These are phyloP conservation scores for Cheilosia scutellata DNA, from an alignment of 2,888 invertebrate species.

Conservation along the genomic window DNA sequence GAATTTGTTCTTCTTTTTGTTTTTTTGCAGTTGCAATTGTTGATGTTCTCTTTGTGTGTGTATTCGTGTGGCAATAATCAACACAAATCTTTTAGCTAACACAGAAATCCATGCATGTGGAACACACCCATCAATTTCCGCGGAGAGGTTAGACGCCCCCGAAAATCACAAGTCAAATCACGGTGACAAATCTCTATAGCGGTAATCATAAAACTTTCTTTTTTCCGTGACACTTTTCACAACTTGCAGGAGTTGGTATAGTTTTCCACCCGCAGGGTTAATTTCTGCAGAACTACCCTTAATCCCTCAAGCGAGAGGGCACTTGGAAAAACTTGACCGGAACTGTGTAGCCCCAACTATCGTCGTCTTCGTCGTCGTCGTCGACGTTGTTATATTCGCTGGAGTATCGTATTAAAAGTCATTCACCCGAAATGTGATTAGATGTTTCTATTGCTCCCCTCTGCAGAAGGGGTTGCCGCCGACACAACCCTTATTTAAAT, in stretches of 20 bases:
- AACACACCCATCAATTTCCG: constrained; percentile 77
- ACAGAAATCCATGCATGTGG: constrained; percentile 82
- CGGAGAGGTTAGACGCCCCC: constrained; percentile 6
- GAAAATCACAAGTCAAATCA: constrained; percentile 51
- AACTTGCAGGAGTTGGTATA: constrained; percentile 72
- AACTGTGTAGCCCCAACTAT: constrained; percentile 50
- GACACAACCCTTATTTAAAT: constrained; percentile 53
- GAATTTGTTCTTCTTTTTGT: constrained; percentile 11
- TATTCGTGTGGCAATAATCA: constrained; percentile 57
- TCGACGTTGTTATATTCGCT: not conserved
- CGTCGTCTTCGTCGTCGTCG: not conserved
- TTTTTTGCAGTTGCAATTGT: constrained; percentile 56
- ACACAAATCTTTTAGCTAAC: constrained; percentile 79
- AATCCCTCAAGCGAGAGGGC: not conserved
- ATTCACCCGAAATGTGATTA: constrained; percentile 68
- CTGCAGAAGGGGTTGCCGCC: not conserved
- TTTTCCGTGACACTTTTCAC: constrained; percentile 75
- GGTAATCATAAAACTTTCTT: constrained; percentile 63
- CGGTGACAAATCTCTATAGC: constrained; percentile 49
- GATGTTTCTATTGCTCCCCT: constrained; percentile 44
- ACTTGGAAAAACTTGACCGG: constrained; percentile 66
- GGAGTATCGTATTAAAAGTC: constrained; percentile 48
- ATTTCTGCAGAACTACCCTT: constrained; percentile 19
- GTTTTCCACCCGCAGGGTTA: constrained; percentile 77
- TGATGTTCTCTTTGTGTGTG: constrained; percentile 42